Conservation (phyloP, 2,113 vertebrate genomes). For the Pampusana beccarii region DNA sequence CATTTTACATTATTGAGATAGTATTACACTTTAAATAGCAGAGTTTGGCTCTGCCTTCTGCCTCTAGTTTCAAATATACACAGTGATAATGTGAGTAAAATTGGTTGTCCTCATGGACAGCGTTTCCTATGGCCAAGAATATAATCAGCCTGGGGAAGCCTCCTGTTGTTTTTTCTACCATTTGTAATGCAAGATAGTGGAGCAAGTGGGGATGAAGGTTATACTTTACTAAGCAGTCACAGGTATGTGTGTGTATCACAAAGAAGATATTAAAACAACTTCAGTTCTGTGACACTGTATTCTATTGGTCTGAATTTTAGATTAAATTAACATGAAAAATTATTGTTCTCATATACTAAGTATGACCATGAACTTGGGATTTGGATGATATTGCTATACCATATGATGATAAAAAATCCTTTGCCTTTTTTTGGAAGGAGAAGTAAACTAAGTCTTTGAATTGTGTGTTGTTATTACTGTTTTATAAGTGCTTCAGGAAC, state of each 20-base stretch:
- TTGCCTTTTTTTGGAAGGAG: not conserved
- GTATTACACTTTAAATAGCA: not conserved
- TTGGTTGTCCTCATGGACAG: not conserved
- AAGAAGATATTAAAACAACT: not conserved
- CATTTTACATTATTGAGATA: constrained; percentile 1
- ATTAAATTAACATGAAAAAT: not conserved
- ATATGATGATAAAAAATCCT: not conserved
- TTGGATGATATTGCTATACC: not conserved
- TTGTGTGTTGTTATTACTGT: not conserved
- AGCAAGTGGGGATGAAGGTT: not conserved
- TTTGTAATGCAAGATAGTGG: not conserved
- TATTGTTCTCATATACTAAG: not conserved
- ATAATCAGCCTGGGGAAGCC: not conserved
- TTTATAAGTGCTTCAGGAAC: not conserved
- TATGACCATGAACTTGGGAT: not conserved
- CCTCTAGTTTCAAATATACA: constrained; percentile 5
- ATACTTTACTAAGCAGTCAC: not conserved
- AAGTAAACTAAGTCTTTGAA: not conserved
- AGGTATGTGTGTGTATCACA: not conserved
- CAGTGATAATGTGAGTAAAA: not conserved
- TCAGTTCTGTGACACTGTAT: not conserved
- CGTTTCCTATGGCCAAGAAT: not conserved
- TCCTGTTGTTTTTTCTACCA: not conserved
- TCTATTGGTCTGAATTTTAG: not conserved
- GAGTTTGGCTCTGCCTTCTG: not conserved